phyloP scores from a whole-genome alignment of 1,140 invertebrate species.

The Melipona quadrifasciata region DNA sequence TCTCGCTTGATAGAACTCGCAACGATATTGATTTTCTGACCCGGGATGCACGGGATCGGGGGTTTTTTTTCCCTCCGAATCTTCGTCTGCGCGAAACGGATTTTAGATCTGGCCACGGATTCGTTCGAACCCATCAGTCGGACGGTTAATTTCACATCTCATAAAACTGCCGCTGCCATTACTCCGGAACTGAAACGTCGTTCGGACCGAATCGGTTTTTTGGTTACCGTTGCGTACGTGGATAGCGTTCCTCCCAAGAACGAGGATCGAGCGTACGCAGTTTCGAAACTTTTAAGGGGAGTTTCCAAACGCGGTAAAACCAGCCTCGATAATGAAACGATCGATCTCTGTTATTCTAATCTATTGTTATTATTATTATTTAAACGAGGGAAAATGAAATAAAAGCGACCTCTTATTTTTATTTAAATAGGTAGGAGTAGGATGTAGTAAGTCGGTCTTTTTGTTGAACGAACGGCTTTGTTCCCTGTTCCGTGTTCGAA shows the following conservation, averaged over 20 bases:
- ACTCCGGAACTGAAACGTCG: slow-evolving; percentile 52
- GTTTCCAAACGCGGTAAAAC: too few relatives aligned
- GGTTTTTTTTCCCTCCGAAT: slow-evolving; percentile 25
- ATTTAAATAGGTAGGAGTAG: too few relatives aligned
- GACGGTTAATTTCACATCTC: slow-evolving; percentile 63
- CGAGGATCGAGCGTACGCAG: too few relatives aligned
- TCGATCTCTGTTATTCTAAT: too few relatives aligned
- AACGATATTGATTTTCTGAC: slow-evolving; percentile 61
- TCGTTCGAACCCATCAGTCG: slow-evolving; percentile 28
- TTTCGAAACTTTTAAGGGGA: too few relatives aligned
- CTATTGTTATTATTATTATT: too few relatives aligned
- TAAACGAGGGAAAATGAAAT: too few relatives aligned
- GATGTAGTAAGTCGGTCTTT: too few relatives aligned
- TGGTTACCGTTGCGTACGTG: slow-evolving; percentile 56
- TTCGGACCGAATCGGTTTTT: slow-evolving; percentile 49
- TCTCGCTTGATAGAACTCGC: slow-evolving; percentile 48
- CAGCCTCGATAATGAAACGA: too few relatives aligned
- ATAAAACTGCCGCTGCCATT: slow-evolving; percentile 60
- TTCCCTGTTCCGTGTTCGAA: too few relatives aligned
- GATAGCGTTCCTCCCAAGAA: background rate
- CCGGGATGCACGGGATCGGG: slow-evolving; percentile 14
- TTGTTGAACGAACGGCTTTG: too few relatives aligned
- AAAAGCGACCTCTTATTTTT: too few relatives aligned
- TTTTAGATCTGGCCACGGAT: slow-evolving; percentile 41
- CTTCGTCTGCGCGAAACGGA: slow-evolving; percentile 20